Conservation (phyloP, 1,140 invertebrate genomes). For the Argopecten irradians region DNA sequence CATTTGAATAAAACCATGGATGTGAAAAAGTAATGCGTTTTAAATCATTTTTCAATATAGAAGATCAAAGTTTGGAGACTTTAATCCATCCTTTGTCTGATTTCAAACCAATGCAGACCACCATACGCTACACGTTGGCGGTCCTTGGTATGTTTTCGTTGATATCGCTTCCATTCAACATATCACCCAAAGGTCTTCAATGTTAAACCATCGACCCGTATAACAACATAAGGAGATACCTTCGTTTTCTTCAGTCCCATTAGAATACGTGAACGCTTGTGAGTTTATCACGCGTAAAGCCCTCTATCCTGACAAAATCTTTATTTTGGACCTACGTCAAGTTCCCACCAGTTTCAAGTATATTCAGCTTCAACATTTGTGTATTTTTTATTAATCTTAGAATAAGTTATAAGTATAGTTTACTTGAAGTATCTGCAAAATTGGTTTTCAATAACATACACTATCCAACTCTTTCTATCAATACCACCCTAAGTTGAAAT, state of each 20-base stretch:
- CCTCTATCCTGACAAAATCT: neutral
- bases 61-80: slow-evolving; percentile 7
- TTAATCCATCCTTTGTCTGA: neutral
- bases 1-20: slow-evolving; percentile 17
- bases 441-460: too few relatives aligned
- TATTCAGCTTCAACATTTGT: neutral
- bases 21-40: slow-evolving; percentile 11
- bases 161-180: neutral
- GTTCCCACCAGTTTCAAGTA: neutral
- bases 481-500: too few relatives aligned
- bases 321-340: slow-evolving; percentile 16
- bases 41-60: slow-evolving; percentile 13
- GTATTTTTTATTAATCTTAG: too few relatives aligned
- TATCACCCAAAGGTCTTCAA: neutral
- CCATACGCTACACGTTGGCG: neutral
- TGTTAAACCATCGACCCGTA: neutral
- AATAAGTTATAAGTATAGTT: too few relatives aligned
- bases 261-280: neutral
- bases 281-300: neutral
- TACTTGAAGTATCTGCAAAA: too few relatives aligned
- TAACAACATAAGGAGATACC: neutral
- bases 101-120: neutral
- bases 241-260: neutral
- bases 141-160: neutral
- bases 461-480: too few relatives aligned